Evolutionary conservation across 2,797 vertebrate species (phyloP), one percentile per base, ranked within the genome.

Genomic region (Heliangelus exortis): DNA sequence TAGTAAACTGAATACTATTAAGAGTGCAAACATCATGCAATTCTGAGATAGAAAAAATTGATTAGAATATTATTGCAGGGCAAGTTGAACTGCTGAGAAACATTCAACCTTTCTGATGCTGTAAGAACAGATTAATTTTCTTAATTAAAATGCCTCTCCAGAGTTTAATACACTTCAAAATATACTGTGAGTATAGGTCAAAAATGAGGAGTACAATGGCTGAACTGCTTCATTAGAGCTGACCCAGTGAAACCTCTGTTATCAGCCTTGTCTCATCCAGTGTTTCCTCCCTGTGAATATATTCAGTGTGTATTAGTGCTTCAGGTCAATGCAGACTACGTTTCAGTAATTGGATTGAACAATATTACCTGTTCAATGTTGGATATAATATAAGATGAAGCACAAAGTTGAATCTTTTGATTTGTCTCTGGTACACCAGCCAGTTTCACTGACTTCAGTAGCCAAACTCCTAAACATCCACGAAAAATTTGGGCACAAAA

Each of bases 41-140:
- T 90, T 59, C n/a, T 74, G 91, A 97, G 96, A 97, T 97, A 97
- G 95, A 84, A 97, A 95, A 96, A 96, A 93, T 54, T 58, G 79
- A 93, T 97, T 97, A 84, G 51, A 97, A 95, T 96, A 77, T 96
- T 96, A 96, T 96, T 95, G 9, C 63, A 92, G 81, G 50, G 91
- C 90, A 96, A 95, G 96, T 62, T 61, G 76, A 96, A 91, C 58
- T 88, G 74, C 92, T 96, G 47, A 69, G 83, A 96, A 76, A 75
- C 68, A 72, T 92, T 96, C 95, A 93, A 93, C 92, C 92, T 97
- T 97, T 96, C 74, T 95, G 91, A 90, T 95, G 63, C 82, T 96
- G 50, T 82, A 96, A 95, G 95, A 96, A 90, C 41, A 94, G 92
- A 96, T 97, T 96, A 91, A 91, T 95, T 96, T 95, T 97, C 76